Evolutionary conservation across 2,888 invertebrate species (phyloP).

Genomic region (Hemithea aestivaria): DNA sequence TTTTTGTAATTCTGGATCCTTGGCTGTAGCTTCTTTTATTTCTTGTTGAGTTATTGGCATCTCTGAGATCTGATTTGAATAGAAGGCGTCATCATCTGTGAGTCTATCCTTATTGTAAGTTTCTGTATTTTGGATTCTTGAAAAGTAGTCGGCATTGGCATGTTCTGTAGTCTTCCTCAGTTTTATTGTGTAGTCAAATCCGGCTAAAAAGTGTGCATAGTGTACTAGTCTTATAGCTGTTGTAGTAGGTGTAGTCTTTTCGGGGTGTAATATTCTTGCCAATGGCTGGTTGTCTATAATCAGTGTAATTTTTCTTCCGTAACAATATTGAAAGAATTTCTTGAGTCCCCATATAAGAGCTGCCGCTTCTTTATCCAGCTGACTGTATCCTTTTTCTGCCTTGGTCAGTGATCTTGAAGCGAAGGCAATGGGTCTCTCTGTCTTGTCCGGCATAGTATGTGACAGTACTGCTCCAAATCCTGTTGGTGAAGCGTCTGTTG

Average conservation of each 20-base stretch:
- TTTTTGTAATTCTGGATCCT: not conserved
- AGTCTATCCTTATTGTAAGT: too few species aligned
- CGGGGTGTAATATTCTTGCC: constrained; percentile 35
- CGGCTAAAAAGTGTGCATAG: constrained; percentile 26
- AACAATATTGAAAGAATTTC: constrained; percentile 43
- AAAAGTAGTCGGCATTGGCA: too few species aligned
- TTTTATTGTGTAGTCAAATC: constrained; percentile 27
- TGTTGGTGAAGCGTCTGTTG: too few species aligned
- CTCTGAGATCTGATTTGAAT: not conserved
- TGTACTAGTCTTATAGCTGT: constrained; percentile 28
- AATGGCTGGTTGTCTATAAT: constrained; percentile 46
- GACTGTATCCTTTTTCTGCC: too few species aligned
- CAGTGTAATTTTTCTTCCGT: constrained; percentile 40
- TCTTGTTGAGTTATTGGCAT: not conserved
- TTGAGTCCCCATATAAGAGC: constrained; percentile 39
- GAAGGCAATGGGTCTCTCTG: too few species aligned
- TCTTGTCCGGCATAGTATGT: too few species aligned
- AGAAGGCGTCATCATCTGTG: too few species aligned
- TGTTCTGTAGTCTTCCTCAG: constrained; percentile 20
- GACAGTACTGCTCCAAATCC: too few species aligned
- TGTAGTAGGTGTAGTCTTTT: constrained; percentile 24
- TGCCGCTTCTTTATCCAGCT: constrained; percentile 47
- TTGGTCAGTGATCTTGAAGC: too few species aligned
- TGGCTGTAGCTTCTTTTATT: not conserved
- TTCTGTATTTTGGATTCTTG: too few species aligned